Evolutionary conservation across 2,797 vertebrate species (phyloP), one percentile per base, ranked within the genome.

Genomic region (Galaxias olidus): DNA sequence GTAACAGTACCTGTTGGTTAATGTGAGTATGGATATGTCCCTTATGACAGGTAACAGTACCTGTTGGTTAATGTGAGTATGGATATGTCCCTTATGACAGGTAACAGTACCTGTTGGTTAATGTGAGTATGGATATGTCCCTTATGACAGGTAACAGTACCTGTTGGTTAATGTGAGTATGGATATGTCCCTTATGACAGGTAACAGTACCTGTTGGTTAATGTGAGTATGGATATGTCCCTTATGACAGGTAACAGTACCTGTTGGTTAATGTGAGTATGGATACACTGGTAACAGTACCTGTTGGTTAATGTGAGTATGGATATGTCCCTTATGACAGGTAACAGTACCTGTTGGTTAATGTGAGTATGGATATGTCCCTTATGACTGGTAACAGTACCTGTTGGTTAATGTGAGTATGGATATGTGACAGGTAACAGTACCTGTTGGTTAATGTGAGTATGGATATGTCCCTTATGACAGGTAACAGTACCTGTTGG

Each of bases 151-250:
- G 30, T 30, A 30, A 30, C 30, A 30, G 30, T 30, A 30, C 3
- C 30, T 30, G 30, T 30, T 30, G 30, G 30, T 30, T 30, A 12
- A 42, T 44, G 42, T 30, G 30, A 44, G 15, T 57, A 44, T 54
- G 10, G 15, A n/a, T n/a, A 18, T 68, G 51, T 47, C 10, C 41
- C 30, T 49, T 18, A 46, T 43, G 69, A 62, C 47, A 46, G 52
- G 52, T 44, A 20, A 15, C 10, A 43, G 47, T 82, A 98, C 96
- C 94, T 98, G 97, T 66, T 98, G 96, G 77, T 94, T 98, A 83
- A 98, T 94, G 68, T 30, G 30, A 30, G 30, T 30, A n/a, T n/a
- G n/a, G n/a, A n/a, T n/a, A n/a, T n/a, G n/a, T n/a, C n/a, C n/a
- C n/a, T n/a, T n/a, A n/a, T n/a, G n/a, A n/a, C n/a, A n/a, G n/a